These are phyloP conservation scores for Nothobranchius kuhntae DNA, from an alignment of 2,113 vertebrate species.

Conservation along the genomic window DNA sequence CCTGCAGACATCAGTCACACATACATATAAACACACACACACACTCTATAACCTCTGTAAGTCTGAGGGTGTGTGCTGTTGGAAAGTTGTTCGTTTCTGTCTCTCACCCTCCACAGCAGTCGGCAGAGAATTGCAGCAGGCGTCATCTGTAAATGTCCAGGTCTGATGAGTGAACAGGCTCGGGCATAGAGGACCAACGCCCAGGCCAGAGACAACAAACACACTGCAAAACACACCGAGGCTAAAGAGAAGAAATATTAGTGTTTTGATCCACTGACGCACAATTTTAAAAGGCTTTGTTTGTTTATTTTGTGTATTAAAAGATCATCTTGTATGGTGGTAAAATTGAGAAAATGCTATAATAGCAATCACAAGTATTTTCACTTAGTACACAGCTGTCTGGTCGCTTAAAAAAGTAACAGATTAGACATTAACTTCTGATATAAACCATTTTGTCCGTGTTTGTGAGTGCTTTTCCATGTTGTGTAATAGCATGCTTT, in stretches of 20 bases:
- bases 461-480: neutral
- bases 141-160: constrained; percentile 70
- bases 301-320: no score
- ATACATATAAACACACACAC: constrained; percentile 20
- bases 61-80: neutral
- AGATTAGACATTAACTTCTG: no score
- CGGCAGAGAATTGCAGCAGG: constrained; percentile 82
- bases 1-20: constrained; percentile 49
- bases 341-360: no score
- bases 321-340: no score
- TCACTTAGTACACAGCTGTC: no score
- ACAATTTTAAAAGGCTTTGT: neutral
- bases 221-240: constrained; percentile 81
- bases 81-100: constrained; percentile 39
- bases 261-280: neutral
- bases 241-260: constrained; percentile 45
- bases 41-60: neutral
- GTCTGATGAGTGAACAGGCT: constrained; percentile 78
- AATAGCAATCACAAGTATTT: no score
- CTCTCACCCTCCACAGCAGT: constrained; percentile 85
- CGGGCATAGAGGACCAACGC: constrained; percentile 82
- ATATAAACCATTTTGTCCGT: no score
- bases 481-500: neutral
- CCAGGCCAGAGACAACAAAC: constrained; percentile 83
- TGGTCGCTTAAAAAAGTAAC: no score